Conservation (phyloP, 2,113 vertebrate genomes). For the Anoura caudifer region DNA sequence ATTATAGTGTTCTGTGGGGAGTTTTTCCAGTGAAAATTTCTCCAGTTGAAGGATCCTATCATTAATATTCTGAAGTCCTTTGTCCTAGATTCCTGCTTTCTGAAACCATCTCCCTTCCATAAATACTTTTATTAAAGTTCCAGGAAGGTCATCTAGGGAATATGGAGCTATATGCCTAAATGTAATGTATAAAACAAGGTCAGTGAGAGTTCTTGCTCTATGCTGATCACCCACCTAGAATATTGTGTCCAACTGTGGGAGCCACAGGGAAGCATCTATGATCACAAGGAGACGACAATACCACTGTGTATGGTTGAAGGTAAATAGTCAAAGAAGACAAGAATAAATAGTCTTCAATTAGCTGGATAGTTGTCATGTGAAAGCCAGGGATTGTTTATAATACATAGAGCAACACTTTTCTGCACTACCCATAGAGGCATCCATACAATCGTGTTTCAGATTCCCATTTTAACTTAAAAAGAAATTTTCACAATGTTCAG, state of each 20-base stretch:
- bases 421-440: not conserved
- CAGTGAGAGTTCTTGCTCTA: not conserved
- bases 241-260: not conserved
- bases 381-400: not conserved
- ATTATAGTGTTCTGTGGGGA: not conserved
- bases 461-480: not conserved
- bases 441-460: not conserved
- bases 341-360: not conserved
- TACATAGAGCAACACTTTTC: not conserved
- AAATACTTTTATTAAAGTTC: not conserved
- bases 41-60: not conserved
- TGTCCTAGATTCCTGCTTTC: not conserved
- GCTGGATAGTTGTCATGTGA: not conserved
- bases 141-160: not conserved
- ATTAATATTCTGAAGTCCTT: not conserved
- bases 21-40: not conserved
- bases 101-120: not conserved
- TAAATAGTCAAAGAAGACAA: not conserved
- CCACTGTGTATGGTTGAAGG: not conserved
- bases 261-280: not conserved
- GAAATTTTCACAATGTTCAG: not conserved
- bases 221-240: not conserved
- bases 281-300: fast-evolving
- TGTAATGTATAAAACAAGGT: not conserved
- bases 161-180: not conserved